A percentile compares a stretch with the other conserved stretches of the same genome.
Evolutionary conservation across 2,797 vertebrate species (phyloP).

Genomic region (Oreochromis grahami): DNA sequence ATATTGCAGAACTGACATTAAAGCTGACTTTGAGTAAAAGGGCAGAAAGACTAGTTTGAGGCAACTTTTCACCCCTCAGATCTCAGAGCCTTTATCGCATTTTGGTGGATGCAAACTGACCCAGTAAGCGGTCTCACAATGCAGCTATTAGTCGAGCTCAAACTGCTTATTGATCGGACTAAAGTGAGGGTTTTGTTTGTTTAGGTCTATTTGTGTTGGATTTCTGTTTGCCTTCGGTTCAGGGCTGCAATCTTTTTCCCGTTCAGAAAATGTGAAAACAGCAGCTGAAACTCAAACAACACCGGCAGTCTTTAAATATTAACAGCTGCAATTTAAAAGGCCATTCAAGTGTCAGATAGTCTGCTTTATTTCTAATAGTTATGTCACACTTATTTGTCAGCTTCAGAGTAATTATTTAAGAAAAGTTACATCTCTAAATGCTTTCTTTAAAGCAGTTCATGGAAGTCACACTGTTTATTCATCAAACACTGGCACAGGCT

Average conservation of each 20-base stretch:
- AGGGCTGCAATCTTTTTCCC: slow-evolving; percentile 33
- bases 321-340: background rate
- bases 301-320: background rate
- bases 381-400: fast-evolving
- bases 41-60: background rate
- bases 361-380: background rate
- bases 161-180: slow-evolving; percentile 9
- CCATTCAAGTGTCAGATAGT: background rate
- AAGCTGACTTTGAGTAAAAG: background rate
- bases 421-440: fast-evolving
- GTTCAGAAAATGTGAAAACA: background rate
- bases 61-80: background rate
- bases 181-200: slow-evolving; percentile 17
- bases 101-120: background rate
- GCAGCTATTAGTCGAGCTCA: background rate
- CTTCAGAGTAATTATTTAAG: background rate
- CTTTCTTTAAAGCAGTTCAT: background rate
- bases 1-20: background rate
- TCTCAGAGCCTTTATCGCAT: background rate
- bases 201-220: slow-evolving; percentile 36
- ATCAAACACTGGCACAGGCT: background rate
- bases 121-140: background rate
- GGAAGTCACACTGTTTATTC: background rate
- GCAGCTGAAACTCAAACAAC: background rate
- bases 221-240: slow-evolving; percentile 52